Percentiles rank a stretch among this genome's conserved stretches.
Conservation (phyloP, 2,113 vertebrate genomes). For the Lagopus leucura region DNA sequence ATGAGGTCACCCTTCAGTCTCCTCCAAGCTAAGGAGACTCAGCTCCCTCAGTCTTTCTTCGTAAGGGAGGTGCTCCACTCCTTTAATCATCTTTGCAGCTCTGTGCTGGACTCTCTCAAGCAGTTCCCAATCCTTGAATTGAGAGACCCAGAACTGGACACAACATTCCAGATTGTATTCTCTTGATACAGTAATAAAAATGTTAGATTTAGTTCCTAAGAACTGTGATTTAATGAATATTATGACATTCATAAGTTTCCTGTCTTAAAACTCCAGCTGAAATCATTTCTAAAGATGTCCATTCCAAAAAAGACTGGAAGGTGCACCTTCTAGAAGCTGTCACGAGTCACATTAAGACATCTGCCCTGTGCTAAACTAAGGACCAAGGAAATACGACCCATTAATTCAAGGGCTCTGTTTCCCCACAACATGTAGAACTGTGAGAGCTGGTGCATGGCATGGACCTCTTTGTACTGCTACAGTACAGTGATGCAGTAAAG, state of each 20-base stretch:
- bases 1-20: too few relatives aligned
- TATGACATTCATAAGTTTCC: not conserved
- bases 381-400: not conserved
- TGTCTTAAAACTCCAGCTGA: not conserved
- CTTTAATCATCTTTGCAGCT: too few relatives aligned
- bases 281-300: not conserved
- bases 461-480: not conserved
- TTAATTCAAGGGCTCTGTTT: not conserved
- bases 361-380: not conserved
- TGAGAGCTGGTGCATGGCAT: not conserved
- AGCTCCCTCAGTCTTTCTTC: too few relatives aligned
- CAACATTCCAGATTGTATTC: not conserved
- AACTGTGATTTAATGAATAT: not conserved
- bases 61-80: too few relatives aligned
- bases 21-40: too few relatives aligned
- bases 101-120: too few relatives aligned
- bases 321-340: not conserved
- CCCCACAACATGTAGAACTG: not conserved
- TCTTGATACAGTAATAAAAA: not conserved
- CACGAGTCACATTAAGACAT: not conserved
- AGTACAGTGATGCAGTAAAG: not conserved
- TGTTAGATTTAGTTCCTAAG: not conserved
- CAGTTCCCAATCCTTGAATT: too few relatives aligned
- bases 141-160: too few relatives aligned
- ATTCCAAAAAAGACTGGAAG: not conserved